Percentiles rank a stretch among this genome's conserved stretches.
phyloP scores from a whole-genome alignment of 2,113 vertebrate genomes.

The Macaca mulatta region DNA sequence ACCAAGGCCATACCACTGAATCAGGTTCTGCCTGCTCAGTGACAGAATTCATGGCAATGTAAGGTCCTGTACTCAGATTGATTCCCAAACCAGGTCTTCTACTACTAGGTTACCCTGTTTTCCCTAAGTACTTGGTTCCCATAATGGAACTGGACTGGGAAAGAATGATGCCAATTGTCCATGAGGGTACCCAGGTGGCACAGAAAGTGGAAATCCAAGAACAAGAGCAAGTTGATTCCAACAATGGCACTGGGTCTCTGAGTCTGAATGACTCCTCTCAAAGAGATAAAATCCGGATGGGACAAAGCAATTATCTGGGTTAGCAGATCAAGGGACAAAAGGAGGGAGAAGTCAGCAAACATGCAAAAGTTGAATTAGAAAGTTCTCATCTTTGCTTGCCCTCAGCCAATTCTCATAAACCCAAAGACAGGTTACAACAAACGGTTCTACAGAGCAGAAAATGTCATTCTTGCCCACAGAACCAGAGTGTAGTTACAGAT shows the following conservation, averaged over 20 bases:
- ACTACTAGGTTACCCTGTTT: slow-evolving; percentile 36
- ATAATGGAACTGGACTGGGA: background rate
- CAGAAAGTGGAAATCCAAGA: slow-evolving; percentile 59
- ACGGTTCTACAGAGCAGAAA: background rate
- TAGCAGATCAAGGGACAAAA: slow-evolving; percentile 58
- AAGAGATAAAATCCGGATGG: slow-evolving; percentile 41
- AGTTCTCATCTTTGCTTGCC: slow-evolving; percentile 24
- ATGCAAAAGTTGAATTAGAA: background rate
- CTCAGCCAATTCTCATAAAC: background rate
- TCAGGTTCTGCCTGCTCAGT: background rate
- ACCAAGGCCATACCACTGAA: background rate
- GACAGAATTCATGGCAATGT: background rate
- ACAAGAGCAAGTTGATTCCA: background rate
- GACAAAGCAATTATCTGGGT: slow-evolving; percentile 69
- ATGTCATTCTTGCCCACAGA: background rate
- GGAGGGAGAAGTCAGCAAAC: slow-evolving; percentile 29
- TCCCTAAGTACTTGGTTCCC: background rate
- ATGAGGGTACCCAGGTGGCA: background rate
- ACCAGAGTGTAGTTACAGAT: background rate
- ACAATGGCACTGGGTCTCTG: background rate
- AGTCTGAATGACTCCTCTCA: slow-evolving; percentile 29
- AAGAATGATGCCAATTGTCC: slow-evolving; percentile 23
- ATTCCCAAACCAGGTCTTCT: background rate
- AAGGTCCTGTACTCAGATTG: background rate
- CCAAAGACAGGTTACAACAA: background rate